Conservation (phyloP, 35 echinoderm and acorn worm species). For the Chiridota heheva region DNA sequence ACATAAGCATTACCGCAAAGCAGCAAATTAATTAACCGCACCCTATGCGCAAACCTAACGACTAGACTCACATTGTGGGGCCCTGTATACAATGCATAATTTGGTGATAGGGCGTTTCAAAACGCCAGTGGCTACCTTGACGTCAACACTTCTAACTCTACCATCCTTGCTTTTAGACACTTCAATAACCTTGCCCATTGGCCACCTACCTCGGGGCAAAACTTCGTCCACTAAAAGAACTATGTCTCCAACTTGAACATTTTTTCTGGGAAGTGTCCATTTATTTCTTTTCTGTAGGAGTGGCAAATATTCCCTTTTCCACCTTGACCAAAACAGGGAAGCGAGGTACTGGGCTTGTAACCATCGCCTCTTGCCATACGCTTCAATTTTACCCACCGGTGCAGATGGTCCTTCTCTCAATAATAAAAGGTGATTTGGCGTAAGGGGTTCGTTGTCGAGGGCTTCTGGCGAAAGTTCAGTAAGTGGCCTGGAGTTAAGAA, state of each 20-base stretch:
- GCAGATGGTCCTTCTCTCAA: not conserved
- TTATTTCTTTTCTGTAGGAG: constrained; percentile 33
- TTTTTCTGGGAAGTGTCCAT: constrained; percentile 23
- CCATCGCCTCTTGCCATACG: not conserved
- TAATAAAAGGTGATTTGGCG: constrained; percentile 40
- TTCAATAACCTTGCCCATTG: constrained; percentile 27
- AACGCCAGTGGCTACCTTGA: not conserved
- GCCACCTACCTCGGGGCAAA: constrained; percentile 28
- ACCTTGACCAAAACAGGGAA: constrained; percentile 3
- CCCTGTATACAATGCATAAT: constrained; percentile 21
- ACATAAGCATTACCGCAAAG: too few species aligned
- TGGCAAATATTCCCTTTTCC: constrained; percentile 35
- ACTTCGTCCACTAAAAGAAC: constrained; percentile 22
- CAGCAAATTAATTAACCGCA: too few species aligned
- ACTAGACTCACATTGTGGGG: too few species aligned
- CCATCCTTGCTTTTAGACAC: constrained; percentile 35
- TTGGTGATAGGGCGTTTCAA: constrained; percentile 26
- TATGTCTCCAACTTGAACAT: constrained; percentile 12
- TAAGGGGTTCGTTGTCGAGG: not conserved
- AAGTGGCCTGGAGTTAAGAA: not conserved
- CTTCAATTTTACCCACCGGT: not conserved
- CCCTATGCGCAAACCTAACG: too few species aligned
- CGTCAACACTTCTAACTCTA: not conserved
- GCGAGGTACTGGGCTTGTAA: not conserved
- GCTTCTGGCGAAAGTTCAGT: not conserved